Evolutionary conservation across 2,888 invertebrate species (phyloP).

Genomic region (Cosmopolites sordidus): DNA sequence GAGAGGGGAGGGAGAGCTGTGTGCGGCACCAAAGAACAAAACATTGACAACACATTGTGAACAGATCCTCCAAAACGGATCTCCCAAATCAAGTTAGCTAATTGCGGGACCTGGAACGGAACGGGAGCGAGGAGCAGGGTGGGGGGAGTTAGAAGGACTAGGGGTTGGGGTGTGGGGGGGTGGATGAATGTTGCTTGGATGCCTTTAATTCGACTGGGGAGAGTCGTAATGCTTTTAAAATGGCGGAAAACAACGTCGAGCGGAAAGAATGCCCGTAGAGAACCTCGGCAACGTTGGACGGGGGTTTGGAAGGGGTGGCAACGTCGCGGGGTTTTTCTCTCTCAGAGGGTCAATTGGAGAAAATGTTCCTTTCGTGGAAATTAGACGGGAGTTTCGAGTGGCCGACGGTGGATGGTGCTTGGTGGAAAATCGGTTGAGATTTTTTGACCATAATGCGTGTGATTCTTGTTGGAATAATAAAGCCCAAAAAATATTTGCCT

Average conservation of each 20-base stretch:
- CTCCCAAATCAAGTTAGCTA: conserved; percentile 52
- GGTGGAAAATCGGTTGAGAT: too few species aligned
- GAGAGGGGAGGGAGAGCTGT: too few species aligned
- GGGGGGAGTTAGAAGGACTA: background rate
- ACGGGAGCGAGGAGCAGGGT: conserved; percentile 20
- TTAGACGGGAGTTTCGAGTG: too few species aligned
- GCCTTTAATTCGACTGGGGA: conserved; percentile 28
- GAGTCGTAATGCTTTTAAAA: conserved; percentile 30
- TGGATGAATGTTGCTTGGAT: conserved; percentile 21
- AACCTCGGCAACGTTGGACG: background rate
- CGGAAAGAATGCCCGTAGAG: conserved; percentile 20
- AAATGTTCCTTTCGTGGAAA: too few species aligned
- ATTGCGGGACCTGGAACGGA: conserved; percentile 44
- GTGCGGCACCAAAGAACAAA: conserved; percentile 38
- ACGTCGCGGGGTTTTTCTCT: background rate
- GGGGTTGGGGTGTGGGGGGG: background rate
- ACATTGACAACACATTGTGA: conserved; percentile 49
- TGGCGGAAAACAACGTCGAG: conserved; percentile 25
- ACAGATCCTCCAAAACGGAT: conserved; percentile 49
- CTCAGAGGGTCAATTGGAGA: too few species aligned
- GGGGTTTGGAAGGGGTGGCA: conserved; percentile 27
- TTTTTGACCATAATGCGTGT: too few species aligned
- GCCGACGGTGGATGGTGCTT: too few species aligned
- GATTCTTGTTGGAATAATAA: too few species aligned
- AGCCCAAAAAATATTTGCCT: too few species aligned